These are phyloP conservation scores for Heliconius himera DNA, from an alignment of 1,140 invertebrate genomes.

Conservation along the genomic window DNA sequence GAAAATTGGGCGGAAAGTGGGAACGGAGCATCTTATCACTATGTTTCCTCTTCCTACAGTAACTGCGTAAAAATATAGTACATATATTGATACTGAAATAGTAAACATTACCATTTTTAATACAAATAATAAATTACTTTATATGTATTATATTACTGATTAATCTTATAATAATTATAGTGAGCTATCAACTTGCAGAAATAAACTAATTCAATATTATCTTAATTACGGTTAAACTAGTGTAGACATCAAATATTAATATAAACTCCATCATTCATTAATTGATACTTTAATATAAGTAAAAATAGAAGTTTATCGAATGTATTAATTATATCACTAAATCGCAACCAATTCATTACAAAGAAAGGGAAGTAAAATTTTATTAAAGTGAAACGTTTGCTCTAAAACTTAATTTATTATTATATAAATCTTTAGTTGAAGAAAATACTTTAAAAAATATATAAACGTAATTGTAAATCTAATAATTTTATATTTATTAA, in stretches of 20 bases:
- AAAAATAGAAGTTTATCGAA: not conserved
- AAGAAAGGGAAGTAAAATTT: no score
- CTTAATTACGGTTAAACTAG: not conserved
- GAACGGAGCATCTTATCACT: no score
- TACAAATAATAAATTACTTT: not conserved
- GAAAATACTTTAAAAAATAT: no score
- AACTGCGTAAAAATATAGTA: no score
- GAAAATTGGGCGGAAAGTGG: no score
- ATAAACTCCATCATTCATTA: not conserved
- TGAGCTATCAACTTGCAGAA: not conserved
- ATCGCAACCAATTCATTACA: not conserved
- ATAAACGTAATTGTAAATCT: no score
- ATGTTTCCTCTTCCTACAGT: no score
- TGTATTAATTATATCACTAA: not conserved
- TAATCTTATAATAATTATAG: not conserved
- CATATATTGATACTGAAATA: not conserved
- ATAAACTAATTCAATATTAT: constrained; percentile 5
- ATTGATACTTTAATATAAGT: not conserved
- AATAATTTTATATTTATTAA: no score
- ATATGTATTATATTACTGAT: not conserved
- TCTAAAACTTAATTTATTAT: no score
- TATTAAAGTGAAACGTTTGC: no score
- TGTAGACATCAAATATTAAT: not conserved
- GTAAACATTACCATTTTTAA: not conserved
- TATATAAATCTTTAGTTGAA: no score